Evolutionary conservation across 2,888 invertebrate species (phyloP).

Genomic region (Drosophila sordidula): DNA sequence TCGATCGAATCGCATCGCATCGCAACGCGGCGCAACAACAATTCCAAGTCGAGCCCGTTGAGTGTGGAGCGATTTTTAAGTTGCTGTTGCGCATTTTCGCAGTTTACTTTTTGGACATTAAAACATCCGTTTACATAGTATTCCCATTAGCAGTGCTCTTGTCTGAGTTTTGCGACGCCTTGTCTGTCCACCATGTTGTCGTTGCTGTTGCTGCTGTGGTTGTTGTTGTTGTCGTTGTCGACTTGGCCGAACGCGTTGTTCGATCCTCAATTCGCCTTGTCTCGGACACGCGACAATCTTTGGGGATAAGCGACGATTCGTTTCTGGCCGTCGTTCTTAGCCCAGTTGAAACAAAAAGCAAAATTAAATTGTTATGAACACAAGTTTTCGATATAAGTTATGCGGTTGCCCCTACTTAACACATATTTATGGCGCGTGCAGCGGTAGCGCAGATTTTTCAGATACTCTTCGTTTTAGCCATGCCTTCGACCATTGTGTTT

Average conservation of each 20-base stretch:
- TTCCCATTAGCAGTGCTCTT: slow-evolving; percentile 82
- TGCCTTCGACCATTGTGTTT: background rate
- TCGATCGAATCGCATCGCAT: slow-evolving; percentile 55
- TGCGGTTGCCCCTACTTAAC: slow-evolving; percentile 69
- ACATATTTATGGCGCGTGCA: slow-evolving; percentile 81
- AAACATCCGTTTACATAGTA: slow-evolving; percentile 83
- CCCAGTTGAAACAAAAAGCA: slow-evolving; percentile 72
- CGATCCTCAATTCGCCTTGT: slow-evolving; percentile 59
- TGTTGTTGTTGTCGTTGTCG: slow-evolving; percentile 20
- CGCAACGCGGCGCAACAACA: slow-evolving; percentile 17
- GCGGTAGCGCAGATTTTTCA: slow-evolving; percentile 74
- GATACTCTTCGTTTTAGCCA: slow-evolving; percentile 53
- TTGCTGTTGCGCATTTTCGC: slow-evolving; percentile 69
- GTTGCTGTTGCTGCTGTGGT: slow-evolving; percentile 11
- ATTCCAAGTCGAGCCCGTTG: slow-evolving; percentile 3
- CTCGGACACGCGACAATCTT: slow-evolving; percentile 80
- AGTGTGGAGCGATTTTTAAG: slow-evolving; percentile 62
- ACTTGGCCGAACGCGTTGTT: slow-evolving; percentile 36
- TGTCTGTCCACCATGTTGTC: slow-evolving; percentile 54
- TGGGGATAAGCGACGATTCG: slow-evolving; percentile 34
- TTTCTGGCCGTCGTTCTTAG: slow-evolving; percentile 36
- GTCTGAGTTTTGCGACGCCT: slow-evolving; percentile 64
- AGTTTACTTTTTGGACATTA: slow-evolving; percentile 82
- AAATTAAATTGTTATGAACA: slow-evolving; percentile 80
- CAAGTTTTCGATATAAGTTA: slow-evolving; percentile 77